These are phyloP conservation scores for Lophochroa leadbeateri DNA, from an alignment of 2,113 vertebrate species.

Conservation along the genomic window DNA sequence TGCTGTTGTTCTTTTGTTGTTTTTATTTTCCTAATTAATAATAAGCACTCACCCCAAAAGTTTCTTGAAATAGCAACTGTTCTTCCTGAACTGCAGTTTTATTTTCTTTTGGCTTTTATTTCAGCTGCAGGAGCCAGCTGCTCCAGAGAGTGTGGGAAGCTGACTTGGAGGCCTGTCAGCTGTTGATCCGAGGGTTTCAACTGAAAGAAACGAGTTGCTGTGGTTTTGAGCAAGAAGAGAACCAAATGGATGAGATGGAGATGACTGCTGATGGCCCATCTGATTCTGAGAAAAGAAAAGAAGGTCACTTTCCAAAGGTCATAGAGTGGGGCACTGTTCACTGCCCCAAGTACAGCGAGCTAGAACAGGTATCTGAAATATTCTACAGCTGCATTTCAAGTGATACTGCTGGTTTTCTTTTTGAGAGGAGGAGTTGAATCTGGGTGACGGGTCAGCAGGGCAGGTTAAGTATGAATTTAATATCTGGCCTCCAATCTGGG, in stretches of 20 bases:
- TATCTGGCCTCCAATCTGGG: neutral
- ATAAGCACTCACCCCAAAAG: neutral
- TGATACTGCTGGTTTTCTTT: neutral
- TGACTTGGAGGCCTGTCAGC: constrained; percentile 87
- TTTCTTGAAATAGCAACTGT: constrained; percentile 58
- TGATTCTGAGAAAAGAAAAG: constrained; percentile 59
- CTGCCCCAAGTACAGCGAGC: constrained; percentile 69
- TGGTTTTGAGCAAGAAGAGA: constrained; percentile 69
- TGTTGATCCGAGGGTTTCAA: constrained; percentile 81
- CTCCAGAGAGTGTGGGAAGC: constrained; percentile 87
- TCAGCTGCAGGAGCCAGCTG: constrained; percentile 80
- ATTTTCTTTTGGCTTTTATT: constrained; percentile 65
- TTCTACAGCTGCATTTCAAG: neutral
- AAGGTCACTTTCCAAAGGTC: constrained; percentile 70
- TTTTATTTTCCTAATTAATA: constrained; percentile 37
- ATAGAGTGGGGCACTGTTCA: constrained; percentile 64
- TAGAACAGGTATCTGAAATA: constrained; percentile 81
- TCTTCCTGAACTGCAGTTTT: constrained; percentile 31
- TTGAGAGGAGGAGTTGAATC: neutral
- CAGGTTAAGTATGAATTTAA: constrained; percentile 25
- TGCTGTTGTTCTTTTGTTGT: neutral
- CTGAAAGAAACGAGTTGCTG: constrained; percentile 71
- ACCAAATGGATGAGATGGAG: constrained; percentile 18
- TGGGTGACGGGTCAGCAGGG: neutral
- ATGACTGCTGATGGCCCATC: constrained; percentile 14